Conservation (phyloP, 2,888 invertebrate genomes). For the Pelosia muscerda region DNA sequence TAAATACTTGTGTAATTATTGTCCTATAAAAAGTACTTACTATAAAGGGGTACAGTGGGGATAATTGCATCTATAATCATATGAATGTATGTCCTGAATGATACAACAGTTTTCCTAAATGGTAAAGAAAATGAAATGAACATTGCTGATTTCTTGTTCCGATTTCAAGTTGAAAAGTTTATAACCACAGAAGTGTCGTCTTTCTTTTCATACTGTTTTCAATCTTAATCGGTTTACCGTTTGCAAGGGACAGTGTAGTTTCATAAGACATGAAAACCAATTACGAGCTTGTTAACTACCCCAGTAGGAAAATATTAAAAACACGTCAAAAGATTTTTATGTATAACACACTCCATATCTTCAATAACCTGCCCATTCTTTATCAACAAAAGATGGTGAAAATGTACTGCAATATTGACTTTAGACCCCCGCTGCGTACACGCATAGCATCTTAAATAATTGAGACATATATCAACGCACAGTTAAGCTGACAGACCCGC, state of each 20-base stretch:
- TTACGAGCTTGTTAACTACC: too few relatives aligned
- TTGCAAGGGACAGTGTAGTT: too few relatives aligned
- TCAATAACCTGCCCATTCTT: constrained; percentile 28
- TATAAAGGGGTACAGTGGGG: neutral
- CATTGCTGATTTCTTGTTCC: too few relatives aligned
- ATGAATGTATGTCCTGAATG: neutral
- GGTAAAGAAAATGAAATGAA: too few relatives aligned
- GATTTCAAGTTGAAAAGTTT: too few relatives aligned
- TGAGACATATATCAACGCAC: constrained; percentile 77
- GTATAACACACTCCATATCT: neutral
- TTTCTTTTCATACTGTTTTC: too few relatives aligned
- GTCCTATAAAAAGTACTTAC: neutral
- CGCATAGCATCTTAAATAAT: constrained; percentile 69
- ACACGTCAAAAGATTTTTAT: neutral
- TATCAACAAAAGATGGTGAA: constrained; percentile 54
- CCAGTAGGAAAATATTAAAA: too few relatives aligned
- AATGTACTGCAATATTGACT: constrained; percentile 60
- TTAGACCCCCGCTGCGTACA: constrained; percentile 69
- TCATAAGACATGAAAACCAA: too few relatives aligned
- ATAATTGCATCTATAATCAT: neutral
- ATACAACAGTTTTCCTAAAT: too few relatives aligned
- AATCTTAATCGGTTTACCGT: too few relatives aligned
- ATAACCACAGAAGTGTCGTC: too few relatives aligned
- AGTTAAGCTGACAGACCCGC: constrained; percentile 43
- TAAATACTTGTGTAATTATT: neutral